Conservation (phyloP, 1,140 invertebrate genomes). For the Bombus polaris region DNA sequence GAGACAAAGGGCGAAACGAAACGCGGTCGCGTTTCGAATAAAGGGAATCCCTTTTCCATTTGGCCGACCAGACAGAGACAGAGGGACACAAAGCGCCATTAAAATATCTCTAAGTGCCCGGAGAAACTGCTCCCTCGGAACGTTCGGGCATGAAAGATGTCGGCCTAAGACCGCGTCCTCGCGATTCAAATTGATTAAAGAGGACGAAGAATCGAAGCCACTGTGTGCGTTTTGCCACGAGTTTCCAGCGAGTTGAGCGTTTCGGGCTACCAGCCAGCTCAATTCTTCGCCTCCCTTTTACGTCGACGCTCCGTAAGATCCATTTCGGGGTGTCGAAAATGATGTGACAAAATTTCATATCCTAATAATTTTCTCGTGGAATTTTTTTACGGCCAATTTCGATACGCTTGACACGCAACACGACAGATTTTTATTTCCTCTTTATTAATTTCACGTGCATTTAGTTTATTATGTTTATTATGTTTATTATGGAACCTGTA, state of each 20-base stretch:
- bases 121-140: slow-evolving; percentile 15
- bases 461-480: too few relatives aligned
- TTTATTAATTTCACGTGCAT: too few relatives aligned
- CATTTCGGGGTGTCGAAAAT: too few relatives aligned
- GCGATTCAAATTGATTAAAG: slow-evolving; percentile 64
- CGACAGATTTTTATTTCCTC: too few relatives aligned
- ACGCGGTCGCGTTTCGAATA: slow-evolving; percentile 58
- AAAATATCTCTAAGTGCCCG: slow-evolving; percentile 76
- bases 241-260: background rate
- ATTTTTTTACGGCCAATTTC: too few relatives aligned
- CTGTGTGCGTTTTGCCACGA: background rate
- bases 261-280: too few relatives aligned
- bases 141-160: slow-evolving; percentile 55
- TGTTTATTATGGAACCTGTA: too few relatives aligned
- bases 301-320: too few relatives aligned
- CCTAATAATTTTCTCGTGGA: too few relatives aligned
- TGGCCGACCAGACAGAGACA: slow-evolving; percentile 53
- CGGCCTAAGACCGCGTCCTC: slow-evolving; percentile 36
- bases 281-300: too few relatives aligned
- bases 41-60: slow-evolving; percentile 42
- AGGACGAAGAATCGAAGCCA: background rate
- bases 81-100: slow-evolving; percentile 79
- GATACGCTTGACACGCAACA: too few relatives aligned
- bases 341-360: too few relatives aligned
- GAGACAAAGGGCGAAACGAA: slow-evolving; percentile 66